phyloP scores from a whole-genome alignment of 1,140 invertebrate species.

The Drosophila repleta region DNA sequence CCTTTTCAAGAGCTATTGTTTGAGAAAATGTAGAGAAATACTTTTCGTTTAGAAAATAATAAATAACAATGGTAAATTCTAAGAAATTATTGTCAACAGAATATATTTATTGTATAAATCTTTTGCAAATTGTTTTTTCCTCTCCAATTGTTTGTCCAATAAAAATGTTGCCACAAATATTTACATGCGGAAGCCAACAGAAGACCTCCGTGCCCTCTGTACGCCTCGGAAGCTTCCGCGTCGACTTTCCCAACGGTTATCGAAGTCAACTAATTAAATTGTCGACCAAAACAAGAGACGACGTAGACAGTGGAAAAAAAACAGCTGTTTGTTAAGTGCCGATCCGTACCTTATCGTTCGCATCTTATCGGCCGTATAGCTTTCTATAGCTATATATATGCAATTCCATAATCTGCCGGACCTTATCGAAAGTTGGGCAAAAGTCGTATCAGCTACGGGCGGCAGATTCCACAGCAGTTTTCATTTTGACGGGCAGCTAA shows the following conservation, averaged over 20 bases:
- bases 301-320: slow-evolving; percentile 18
- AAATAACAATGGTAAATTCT: no score
- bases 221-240: slow-evolving; percentile 56
- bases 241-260: slow-evolving; percentile 22
- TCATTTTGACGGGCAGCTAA: neutral
- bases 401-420: slow-evolving; percentile 2
- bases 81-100: slow-evolving; percentile 2
- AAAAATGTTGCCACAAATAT: slow-evolving; percentile 61
- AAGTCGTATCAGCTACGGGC: slow-evolving; percentile 18
- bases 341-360: slow-evolving; percentile 64
- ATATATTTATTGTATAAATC: slow-evolving; percentile 42
- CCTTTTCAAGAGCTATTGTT: slow-evolving; percentile 1
- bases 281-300: slow-evolving; percentile 11
- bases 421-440: slow-evolving; percentile 34
- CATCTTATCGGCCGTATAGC: slow-evolving; percentile 60
- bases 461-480: slow-evolving; percentile 18
- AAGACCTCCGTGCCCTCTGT: slow-evolving; percentile 40
- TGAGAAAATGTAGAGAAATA: neutral
- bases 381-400: neutral
- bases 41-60: no score
- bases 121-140: slow-evolving; percentile 73
- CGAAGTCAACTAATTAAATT: slow-evolving; percentile 64
- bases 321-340: slow-evolving; percentile 56
- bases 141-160: slow-evolving; percentile 55
- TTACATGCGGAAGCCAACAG: slow-evolving; percentile 60